Conservation (phyloP, 2,888 invertebrate genomes). For the Chaitophorus viminalis region DNA sequence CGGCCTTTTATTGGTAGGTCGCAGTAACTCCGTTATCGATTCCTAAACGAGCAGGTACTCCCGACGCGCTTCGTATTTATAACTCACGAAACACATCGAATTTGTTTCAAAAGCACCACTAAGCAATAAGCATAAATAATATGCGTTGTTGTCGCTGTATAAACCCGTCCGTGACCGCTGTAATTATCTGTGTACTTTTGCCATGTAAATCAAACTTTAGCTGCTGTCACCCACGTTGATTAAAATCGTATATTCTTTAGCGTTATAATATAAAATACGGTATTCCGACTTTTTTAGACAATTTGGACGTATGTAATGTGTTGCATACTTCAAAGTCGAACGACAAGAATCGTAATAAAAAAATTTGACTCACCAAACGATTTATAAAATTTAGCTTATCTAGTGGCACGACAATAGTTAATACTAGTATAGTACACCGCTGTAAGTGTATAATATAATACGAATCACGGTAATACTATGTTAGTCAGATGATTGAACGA, state of each 20-base stretch:
- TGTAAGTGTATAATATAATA: too few species aligned
- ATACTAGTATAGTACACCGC: too few species aligned
- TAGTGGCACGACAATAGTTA: too few species aligned
- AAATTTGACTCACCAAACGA: too few species aligned
- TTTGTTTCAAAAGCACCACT: not conserved
- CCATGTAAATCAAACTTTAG: not conserved
- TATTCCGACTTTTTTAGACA: not conserved
- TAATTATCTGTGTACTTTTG: not conserved
- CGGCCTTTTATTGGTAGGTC: not conserved
- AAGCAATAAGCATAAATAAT: not conserved
- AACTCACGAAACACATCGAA: not conserved
- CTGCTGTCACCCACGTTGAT: not conserved
- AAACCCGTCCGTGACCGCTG: not conserved
- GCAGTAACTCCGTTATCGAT: not conserved
- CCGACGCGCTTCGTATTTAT: not conserved
- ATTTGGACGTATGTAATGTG: too few species aligned
- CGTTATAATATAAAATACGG: not conserved
- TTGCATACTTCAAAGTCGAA: not conserved
- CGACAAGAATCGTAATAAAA: not conserved
- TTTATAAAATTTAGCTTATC: too few species aligned
- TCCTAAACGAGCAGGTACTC: not conserved
- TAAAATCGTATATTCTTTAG: not conserved
- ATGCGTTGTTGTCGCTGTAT: not conserved
- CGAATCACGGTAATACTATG: too few species aligned
- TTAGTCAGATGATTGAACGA: too few species aligned